Evolutionary conservation across 2,888 invertebrate species (phyloP).

Genomic region (Incurvaria masculella): DNA sequence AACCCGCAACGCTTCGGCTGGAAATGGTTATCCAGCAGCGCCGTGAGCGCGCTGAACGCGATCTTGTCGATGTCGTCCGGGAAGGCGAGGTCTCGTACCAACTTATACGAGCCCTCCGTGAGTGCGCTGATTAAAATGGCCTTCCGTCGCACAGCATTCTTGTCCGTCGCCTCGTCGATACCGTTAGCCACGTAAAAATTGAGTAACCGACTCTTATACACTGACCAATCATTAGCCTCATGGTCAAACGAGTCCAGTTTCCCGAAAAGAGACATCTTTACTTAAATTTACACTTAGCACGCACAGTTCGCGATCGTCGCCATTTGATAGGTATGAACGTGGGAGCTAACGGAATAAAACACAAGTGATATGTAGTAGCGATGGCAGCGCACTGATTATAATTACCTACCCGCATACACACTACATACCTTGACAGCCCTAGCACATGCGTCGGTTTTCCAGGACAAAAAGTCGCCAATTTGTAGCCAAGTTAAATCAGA

Average conservation of each 20-base stretch:
- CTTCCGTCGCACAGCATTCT: slow-evolving; percentile 13
- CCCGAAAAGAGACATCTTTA: too few relatives aligned
- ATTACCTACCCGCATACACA: too few relatives aligned
- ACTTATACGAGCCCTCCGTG: slow-evolving; percentile 13
- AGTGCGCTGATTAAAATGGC: slow-evolving; percentile 13
- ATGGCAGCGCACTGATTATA: too few relatives aligned
- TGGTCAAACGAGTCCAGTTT: slow-evolving; percentile 11
- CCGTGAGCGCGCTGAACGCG: slow-evolving; percentile 1
- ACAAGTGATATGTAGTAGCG: too few relatives aligned
- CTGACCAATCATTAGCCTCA: slow-evolving; percentile 8
- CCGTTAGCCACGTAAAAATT: slow-evolving; percentile 12
- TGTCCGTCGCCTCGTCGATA: slow-evolving; percentile 12
- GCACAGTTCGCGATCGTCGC: too few relatives aligned
- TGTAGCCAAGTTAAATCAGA: too few relatives aligned
- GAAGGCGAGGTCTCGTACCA: slow-evolving; percentile 11
- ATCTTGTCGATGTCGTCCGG: slow-evolving; percentile 11
- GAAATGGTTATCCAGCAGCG: slow-evolving; percentile 9
- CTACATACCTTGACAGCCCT: too few relatives aligned
- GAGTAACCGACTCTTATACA: slow-evolving; percentile 9
- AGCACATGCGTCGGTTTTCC: too few relatives aligned
- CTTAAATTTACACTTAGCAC: too few relatives aligned
- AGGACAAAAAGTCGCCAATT: too few relatives aligned
- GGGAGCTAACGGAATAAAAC: too few relatives aligned
- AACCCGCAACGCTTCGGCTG: slow-evolving; percentile 14
- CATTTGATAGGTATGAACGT: too few relatives aligned